These are phyloP conservation scores for Heteractis magnifica DNA, from an alignment of 92 coral and sea anemone species.

Conservation along the genomic window DNA sequence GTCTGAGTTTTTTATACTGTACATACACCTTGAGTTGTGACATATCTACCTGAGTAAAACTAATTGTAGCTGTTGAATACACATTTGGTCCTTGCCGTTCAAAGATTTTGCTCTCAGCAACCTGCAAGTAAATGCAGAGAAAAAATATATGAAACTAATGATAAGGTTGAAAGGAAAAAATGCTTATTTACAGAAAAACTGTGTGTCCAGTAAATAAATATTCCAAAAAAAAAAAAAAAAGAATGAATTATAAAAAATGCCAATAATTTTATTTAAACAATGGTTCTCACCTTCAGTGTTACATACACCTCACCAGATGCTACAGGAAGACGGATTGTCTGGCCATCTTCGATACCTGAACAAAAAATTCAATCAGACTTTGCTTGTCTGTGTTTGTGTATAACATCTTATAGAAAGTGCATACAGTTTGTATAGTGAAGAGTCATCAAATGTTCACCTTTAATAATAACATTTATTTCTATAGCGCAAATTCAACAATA, in stretches of 20 bases:
- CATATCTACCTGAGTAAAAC: constrained; percentile 84
- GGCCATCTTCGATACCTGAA: constrained; percentile 93
- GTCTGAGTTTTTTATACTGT: too few relatives aligned
- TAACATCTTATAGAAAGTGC: neutral
- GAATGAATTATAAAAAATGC: neutral
- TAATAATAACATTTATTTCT: too few relatives aligned
- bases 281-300: constrained; percentile 69
- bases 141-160: neutral
- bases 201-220: too few relatives aligned
- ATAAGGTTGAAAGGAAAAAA: neutral
- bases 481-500: too few relatives aligned
- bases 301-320: constrained; percentile 86
- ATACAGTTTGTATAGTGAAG: too few relatives aligned
- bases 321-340: constrained; percentile 87
- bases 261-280: neutral
- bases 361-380: neutral
- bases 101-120: constrained; percentile 87
- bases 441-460: too few relatives aligned
- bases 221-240: too few relatives aligned
- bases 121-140: constrained; percentile 43
- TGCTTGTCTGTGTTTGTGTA: neutral
- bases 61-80: constrained; percentile 78
- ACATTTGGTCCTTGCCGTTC: constrained; percentile 83
- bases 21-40: too few relatives aligned
- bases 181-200: too few relatives aligned